Conservation (phyloP, 2,888 invertebrate species). For the Nomada fabriciana region DNA sequence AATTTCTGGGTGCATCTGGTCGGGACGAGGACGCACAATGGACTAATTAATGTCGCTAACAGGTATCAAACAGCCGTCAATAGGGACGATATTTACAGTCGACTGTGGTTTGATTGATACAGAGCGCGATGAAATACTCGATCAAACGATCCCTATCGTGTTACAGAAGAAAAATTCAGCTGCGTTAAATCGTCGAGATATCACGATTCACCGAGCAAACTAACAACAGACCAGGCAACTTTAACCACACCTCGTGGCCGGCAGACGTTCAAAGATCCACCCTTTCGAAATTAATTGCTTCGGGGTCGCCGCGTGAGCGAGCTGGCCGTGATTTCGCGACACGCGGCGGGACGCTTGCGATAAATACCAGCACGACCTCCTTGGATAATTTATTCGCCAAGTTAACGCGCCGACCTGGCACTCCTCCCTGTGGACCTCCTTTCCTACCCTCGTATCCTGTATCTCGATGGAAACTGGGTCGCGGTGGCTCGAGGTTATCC, state of each 20-base stretch:
- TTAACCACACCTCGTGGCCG: background rate
- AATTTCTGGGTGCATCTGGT: slow-evolving; percentile 21
- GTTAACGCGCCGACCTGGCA: slow-evolving; percentile 60
- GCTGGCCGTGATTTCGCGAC: slow-evolving; percentile 46
- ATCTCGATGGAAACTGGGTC: slow-evolving; percentile 61
- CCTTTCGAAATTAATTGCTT: slow-evolving; percentile 35
- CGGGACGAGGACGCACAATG: slow-evolving; percentile 8
- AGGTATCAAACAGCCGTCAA: slow-evolving; percentile 7
- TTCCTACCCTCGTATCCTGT: slow-evolving; percentile 14
- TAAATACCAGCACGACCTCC: slow-evolving; percentile 55
- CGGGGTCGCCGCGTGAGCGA: slow-evolving; percentile 22
- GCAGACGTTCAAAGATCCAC: slow-evolving; percentile 19
- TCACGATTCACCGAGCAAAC: background rate
- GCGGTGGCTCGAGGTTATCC: slow-evolving; percentile 46
- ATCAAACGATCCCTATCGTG: background rate
- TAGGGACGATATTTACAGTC: slow-evolving; percentile 2
- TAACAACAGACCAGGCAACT: background rate
- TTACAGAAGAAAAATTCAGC: too few relatives aligned
- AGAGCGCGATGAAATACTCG: background rate
- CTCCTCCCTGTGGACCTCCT: slow-evolving; percentile 44
- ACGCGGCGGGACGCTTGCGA: slow-evolving; percentile 37
- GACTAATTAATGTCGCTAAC: slow-evolving; percentile 35
- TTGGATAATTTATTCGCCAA: slow-evolving; percentile 59
- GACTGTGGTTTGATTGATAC: slow-evolving; percentile 1
- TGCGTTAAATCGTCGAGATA: too few relatives aligned